phyloP scores from a whole-genome alignment of 2,888 invertebrate genomes.

The Galerucella calmariensis region DNA sequence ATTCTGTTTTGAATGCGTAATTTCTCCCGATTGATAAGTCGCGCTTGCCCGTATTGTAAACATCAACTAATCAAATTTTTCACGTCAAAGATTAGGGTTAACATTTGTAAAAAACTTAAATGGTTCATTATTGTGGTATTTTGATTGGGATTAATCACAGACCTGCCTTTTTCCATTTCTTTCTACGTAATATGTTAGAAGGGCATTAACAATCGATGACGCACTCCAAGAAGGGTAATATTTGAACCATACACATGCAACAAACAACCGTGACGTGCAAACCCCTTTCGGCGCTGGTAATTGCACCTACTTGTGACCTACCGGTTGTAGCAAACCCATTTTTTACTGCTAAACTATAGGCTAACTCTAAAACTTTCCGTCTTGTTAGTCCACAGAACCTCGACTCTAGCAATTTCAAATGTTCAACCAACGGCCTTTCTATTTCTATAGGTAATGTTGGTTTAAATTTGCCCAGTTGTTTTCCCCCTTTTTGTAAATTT shows the following conservation, averaged over 20 bases:
- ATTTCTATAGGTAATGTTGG: conserved; percentile 15
- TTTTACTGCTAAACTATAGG: conserved; percentile 14
- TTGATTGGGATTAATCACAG: too few relatives aligned
- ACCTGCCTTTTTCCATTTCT: too few relatives aligned
- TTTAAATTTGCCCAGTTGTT: background rate
- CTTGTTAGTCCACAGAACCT: conserved; percentile 21
- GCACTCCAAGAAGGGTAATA: too few relatives aligned
- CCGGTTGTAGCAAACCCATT: conserved; percentile 21
- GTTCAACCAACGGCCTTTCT: conserved; percentile 25
- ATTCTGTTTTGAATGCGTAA: too few relatives aligned
- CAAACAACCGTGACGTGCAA: conserved; percentile 34
- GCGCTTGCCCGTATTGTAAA: too few relatives aligned
- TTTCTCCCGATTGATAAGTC: too few relatives aligned
- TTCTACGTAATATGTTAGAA: too few relatives aligned
- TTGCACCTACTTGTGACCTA: conserved; percentile 37
- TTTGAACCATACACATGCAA: conserved; percentile 31
- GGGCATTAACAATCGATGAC: too few relatives aligned
- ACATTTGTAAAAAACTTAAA: too few relatives aligned
- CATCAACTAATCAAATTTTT: too few relatives aligned
- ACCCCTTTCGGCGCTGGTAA: conserved; percentile 36
- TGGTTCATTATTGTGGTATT: too few relatives aligned
- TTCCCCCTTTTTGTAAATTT: background rate
- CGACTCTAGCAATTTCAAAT: conserved; percentile 19
- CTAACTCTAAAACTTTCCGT: conserved; percentile 6
- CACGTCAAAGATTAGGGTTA: too few relatives aligned